These are phyloP conservation scores for Linyphia triangularis DNA, from an alignment of 2,888 invertebrate species.

Conservation along the genomic window DNA sequence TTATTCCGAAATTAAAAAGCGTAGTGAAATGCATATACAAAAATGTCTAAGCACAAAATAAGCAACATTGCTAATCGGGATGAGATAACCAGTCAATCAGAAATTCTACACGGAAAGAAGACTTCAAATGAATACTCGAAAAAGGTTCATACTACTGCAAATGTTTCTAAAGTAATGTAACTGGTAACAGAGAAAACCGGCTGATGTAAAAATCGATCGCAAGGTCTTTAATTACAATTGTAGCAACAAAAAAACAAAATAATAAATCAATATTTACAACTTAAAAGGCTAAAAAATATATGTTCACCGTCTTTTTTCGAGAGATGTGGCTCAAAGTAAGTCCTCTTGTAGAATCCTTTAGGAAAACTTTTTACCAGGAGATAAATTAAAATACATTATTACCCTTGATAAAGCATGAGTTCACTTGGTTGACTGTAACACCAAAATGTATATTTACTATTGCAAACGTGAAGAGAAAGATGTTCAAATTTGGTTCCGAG, in stretches of 20 bases:
- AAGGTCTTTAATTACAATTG: not conserved
- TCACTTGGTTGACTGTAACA: slow-evolving; percentile 5
- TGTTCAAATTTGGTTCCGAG: not conserved
- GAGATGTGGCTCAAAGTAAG: not conserved
- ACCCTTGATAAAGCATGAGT: not conserved
- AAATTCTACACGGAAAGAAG: not conserved
- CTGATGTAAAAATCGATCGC: not conserved
- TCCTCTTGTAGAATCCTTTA: slow-evolving; percentile 5
- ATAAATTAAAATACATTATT: not conserved
- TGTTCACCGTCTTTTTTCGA: not conserved
- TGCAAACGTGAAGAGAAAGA: not conserved
- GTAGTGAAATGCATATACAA: not conserved
- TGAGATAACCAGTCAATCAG: not conserved
- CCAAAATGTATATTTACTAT: not conserved
- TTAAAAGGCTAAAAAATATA: not conserved
- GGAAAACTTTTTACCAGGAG: not conserved
- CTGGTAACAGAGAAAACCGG: not conserved
- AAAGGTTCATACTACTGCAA: too few relatives aligned
- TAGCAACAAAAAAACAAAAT: not conserved
- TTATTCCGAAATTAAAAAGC: not conserved
- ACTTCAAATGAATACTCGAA: too few relatives aligned
- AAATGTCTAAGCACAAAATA: too few relatives aligned
- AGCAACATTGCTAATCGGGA: not conserved
- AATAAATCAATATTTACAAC: not conserved
- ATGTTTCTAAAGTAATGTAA: not conserved